Conservation (phyloP, 2,797 vertebrate genomes). For the Hirundo rustica region DNA sequence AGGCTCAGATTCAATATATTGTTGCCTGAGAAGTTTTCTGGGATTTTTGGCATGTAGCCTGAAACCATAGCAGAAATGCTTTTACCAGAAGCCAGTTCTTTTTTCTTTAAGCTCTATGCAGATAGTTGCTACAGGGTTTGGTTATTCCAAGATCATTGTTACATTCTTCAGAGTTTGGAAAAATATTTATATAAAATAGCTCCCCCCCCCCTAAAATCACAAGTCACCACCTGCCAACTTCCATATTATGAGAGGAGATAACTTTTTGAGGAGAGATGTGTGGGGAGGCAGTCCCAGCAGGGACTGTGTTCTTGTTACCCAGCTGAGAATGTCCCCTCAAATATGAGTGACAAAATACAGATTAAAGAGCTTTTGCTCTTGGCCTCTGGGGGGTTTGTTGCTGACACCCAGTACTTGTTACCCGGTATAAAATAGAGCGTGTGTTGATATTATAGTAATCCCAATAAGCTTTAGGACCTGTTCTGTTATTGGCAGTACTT, state of each 20-base stretch:
- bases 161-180: not conserved
- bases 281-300: not conserved
- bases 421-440: not conserved
- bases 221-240: not conserved
- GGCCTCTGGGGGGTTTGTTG: not conserved
- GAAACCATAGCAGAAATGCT: not conserved
- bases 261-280: not conserved
- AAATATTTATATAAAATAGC: not conserved
- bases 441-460: not conserved
- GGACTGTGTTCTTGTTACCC: not conserved
- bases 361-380: not conserved
- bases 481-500: not conserved
- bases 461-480: constrained; percentile 4
- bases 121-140: not conserved
- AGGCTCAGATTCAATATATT: not conserved
- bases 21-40: not conserved
- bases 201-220: not conserved
- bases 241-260: not conserved
- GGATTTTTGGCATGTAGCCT: not conserved
- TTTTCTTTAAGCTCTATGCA: not conserved
- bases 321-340: not conserved
- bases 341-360: not conserved
- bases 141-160: not conserved
- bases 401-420: not conserved
- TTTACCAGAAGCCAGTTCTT: not conserved